These are phyloP conservation scores for Hypomecis atomaria DNA, from an alignment of 2,888 invertebrate species.

Conservation along the genomic window DNA sequence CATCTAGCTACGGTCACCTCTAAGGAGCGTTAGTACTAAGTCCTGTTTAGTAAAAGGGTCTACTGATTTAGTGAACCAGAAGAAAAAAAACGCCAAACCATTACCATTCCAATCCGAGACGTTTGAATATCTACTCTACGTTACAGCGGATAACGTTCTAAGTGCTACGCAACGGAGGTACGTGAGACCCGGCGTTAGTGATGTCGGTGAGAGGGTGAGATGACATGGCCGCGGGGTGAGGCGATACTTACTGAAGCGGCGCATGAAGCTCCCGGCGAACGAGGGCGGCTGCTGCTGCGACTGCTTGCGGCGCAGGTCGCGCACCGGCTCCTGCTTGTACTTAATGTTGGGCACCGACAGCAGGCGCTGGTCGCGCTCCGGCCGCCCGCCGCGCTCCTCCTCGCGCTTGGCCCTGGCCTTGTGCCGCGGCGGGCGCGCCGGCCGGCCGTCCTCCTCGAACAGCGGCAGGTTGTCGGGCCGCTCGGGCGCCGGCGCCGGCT, in stretches of 20 bases:
- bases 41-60: slow-evolving; percentile 58
- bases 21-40: slow-evolving; percentile 66
- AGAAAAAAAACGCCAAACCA: slow-evolving; percentile 72
- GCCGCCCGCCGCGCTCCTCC: slow-evolving; percentile 51
- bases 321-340: slow-evolving; percentile 80
- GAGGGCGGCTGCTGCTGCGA: slow-evolving; percentile 76
- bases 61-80: slow-evolving; percentile 63
- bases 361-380: slow-evolving; percentile 80
- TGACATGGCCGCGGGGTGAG: slow-evolving; percentile 44
- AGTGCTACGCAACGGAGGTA: slow-evolving; percentile 56
- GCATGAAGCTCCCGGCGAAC: slow-evolving; percentile 90
- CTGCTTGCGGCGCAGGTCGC: slow-evolving; percentile 72
- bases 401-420: slow-evolving; percentile 53
- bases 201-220: slow-evolving; percentile 39
- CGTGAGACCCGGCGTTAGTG: slow-evolving; percentile 53
- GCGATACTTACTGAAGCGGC: slow-evolving; percentile 94
- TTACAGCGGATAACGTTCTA: slow-evolving; percentile 60
- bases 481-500: slow-evolving; percentile 45
- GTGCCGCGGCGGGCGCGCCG: slow-evolving; percentile 72
- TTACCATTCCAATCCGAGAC: slow-evolving; percentile 75
- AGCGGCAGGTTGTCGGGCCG: slow-evolving; percentile 88
- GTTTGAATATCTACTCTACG: slow-evolving; percentile 71
- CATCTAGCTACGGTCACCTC: slow-evolving; percentile 76
- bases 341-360: slow-evolving; percentile 92
- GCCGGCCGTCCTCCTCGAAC: slow-evolving; percentile 66